Evolutionary conservation across 2,888 invertebrate genomes (phyloP).

Genomic region (Sphinx pinastri): DNA sequence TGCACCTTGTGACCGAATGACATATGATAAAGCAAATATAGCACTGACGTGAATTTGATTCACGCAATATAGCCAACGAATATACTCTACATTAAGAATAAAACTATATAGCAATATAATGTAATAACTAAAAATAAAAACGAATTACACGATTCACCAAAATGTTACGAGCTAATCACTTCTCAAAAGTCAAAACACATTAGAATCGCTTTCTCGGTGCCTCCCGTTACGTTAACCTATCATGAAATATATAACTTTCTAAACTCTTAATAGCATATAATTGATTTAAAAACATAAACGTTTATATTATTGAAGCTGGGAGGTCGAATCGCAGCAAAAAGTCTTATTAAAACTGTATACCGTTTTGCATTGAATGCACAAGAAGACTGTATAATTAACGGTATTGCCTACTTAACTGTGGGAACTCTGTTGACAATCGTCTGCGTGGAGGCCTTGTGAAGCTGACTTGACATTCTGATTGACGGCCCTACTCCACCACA

Average conservation of each 20-base stretch:
- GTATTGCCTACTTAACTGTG: conserved; percentile 41
- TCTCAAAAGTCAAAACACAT: background rate
- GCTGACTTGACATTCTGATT: conserved; percentile 26
- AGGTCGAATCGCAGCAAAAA: conserved; percentile 3
- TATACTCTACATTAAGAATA: too few relatives aligned
- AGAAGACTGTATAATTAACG: conserved; percentile 46
- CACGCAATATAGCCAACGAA: too few relatives aligned
- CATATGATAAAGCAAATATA: background rate
- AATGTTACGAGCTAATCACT: background rate
- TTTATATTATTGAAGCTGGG: conserved; percentile 9
- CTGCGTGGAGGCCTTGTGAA: conserved; percentile 39
- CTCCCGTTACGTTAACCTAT: background rate
- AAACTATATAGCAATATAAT: too few relatives aligned
- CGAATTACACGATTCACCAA: background rate
- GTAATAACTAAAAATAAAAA: background rate
- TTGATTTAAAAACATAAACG: background rate
- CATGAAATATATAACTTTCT: conserved; percentile 4
- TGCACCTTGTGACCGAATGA: background rate
- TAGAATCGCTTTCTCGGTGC: conserved; percentile 7
- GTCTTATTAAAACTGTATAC: conserved; percentile 14
- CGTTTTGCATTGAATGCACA: conserved; percentile 27
- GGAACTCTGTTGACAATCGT: conserved; percentile 38
- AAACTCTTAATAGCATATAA: background rate
- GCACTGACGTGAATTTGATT: background rate
- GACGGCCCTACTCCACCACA: conserved; percentile 41